Evolutionary conservation across 92 coral and sea anemone species (phyloP).

Genomic region (Plumapathes pennacea): DNA sequence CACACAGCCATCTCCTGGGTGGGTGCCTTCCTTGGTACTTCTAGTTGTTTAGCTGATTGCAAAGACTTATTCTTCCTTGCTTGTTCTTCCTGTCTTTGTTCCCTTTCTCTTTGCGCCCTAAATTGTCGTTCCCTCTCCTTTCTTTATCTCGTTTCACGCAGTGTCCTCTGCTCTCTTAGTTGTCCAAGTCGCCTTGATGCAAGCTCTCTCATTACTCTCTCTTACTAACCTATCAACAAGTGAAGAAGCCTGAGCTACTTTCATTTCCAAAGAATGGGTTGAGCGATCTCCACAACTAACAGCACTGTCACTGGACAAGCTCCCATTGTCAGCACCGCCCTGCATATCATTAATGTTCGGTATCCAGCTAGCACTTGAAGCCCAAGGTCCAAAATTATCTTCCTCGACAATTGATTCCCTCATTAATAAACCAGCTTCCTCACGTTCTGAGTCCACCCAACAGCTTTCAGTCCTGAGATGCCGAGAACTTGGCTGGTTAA

Average conservation of each 20-base stretch:
- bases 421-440: too few species aligned
- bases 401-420: too few species aligned
- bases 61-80: not conserved
- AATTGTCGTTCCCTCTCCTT: slow-evolving; percentile 2
- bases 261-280: slow-evolving; percentile 4
- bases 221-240: slow-evolving; percentile 10
- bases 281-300: too few species aligned
- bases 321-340: too few species aligned
- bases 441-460: too few species aligned
- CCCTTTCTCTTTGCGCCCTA: slow-evolving; percentile 4
- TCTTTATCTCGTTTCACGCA: slow-evolving; percentile 4
- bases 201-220: slow-evolving; percentile 1
- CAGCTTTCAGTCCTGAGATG: too few species aligned
- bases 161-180: slow-evolving; percentile 5
- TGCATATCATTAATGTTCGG: too few species aligned
- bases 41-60: not conserved
- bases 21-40: slow-evolving; percentile 1
- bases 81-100: not conserved
- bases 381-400: too few species aligned
- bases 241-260: not conserved
- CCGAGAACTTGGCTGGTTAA: too few species aligned
- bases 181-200: not conserved
- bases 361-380: too few species aligned
- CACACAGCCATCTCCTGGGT: slow-evolving; percentile 48
- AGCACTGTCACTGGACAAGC: too few species aligned